Percentiles rank a stretch among this genome's conserved stretches.
Conservation (phyloP, 2,113 vertebrate genomes). For the Xenopus borealis region DNA sequence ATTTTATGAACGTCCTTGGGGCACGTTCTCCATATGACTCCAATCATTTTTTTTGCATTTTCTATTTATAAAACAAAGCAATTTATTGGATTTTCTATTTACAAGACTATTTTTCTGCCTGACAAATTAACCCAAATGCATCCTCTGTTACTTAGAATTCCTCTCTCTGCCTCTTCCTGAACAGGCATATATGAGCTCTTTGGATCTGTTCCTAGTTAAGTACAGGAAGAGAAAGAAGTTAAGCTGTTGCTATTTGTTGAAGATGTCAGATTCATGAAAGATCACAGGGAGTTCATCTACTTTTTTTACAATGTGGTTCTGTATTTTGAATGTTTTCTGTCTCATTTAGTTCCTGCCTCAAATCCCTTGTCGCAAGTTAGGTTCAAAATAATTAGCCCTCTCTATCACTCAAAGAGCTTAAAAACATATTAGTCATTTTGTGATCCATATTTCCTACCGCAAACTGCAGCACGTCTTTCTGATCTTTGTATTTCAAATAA, state of each 20-base stretch:
- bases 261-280: conserved; percentile 64
- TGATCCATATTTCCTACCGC: conserved; percentile 42
- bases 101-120: neutral
- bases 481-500: conserved; percentile 53
- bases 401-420: conserved; percentile 48
- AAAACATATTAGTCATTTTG: conserved; percentile 50
- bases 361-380: conserved; percentile 58
- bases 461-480: conserved; percentile 40
- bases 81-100: conserved; percentile 15
- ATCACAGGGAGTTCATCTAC: conserved; percentile 59
- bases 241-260: conserved; percentile 58
- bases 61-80: no score
- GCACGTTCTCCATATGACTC: no score
- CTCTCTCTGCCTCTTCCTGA: conserved; percentile 34
- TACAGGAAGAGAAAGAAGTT: conserved; percentile 65
- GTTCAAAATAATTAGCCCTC: conserved; percentile 66
- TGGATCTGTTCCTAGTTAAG: conserved; percentile 60
- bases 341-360: conserved; percentile 71
- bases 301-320: conserved; percentile 58
- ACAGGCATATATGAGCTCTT: conserved; percentile 33
- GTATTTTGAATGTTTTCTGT: conserved; percentile 62
- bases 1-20: no score
- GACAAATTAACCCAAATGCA: conserved; percentile 29
- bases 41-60: no score
- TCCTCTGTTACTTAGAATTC: conserved; percentile 37